A percentile compares a stretch with the other conserved stretches of the same genome.
Evolutionary conservation across 2,797 vertebrate genomes (phyloP).

Genomic region (Enteromius unitaeniatus): DNA sequence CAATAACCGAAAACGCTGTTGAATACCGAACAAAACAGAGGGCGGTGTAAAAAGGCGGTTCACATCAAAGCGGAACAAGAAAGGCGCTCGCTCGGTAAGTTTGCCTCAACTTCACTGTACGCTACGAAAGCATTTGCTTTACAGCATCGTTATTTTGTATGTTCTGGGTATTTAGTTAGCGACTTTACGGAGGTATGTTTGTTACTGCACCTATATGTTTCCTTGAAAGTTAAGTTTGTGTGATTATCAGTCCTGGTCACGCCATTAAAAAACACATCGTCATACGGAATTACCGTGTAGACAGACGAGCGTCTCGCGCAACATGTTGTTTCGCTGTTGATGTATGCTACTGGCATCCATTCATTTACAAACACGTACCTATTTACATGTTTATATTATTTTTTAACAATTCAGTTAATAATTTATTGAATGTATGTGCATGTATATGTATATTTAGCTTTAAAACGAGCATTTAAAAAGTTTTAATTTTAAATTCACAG

Average conservation of each 20-base stretch:
- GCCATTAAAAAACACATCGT: constrained; percentile 39
- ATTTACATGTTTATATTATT: not conserved
- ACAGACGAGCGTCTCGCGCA: constrained; percentile 6
- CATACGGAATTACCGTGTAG: constrained; percentile 28
- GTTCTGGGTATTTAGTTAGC: not conserved
- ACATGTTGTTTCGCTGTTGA: constrained; percentile 40
- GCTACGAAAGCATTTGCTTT: not conserved
- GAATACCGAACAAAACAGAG: not conserved
- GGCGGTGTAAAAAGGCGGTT: constrained; percentile 31
- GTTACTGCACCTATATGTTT: not conserved
- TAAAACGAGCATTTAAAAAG: not conserved
- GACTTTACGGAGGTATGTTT: not conserved
- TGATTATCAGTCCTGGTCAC: constrained; percentile 21
- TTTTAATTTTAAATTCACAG: not conserved
- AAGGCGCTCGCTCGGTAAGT: constrained; percentile 70
- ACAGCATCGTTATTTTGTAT: not conserved
- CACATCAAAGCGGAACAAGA: constrained; percentile 82
- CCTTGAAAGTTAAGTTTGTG: not conserved
- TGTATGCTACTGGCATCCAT: constrained; percentile 3
- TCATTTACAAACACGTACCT: not conserved
- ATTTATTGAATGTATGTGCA: not conserved
- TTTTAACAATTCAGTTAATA: not conserved
- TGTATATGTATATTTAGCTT: not conserved
- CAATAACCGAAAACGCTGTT: not conserved
- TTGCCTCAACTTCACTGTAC: constrained; percentile 58